A percentile compares a stretch with the other conserved stretches of the same genome.
Evolutionary conservation across 2,113 vertebrate species (phyloP).

Genomic region (Tapirus terrestris): DNA sequence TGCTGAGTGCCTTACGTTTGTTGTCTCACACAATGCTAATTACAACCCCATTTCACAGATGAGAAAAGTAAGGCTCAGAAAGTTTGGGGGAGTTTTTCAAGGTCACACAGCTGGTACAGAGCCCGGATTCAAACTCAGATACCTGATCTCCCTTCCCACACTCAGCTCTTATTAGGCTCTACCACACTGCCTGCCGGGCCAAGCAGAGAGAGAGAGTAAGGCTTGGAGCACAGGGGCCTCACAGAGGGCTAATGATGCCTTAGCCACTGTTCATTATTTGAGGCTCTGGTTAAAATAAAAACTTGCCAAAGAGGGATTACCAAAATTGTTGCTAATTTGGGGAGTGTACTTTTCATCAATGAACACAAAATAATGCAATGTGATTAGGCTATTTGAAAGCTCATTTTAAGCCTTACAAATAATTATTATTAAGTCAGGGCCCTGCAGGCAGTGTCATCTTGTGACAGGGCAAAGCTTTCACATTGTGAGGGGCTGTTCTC

Average conservation of each 20-base stretch:
- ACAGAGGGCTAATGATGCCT: accelerated
- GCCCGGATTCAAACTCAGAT: not conserved
- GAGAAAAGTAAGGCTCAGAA: not conserved
- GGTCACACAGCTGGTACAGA: not conserved
- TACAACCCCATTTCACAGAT: not conserved
- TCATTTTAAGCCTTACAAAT: not conserved
- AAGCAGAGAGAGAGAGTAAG: not conserved
- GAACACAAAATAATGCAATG: not conserved
- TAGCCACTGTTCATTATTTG: not conserved
- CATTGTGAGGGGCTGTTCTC: not conserved
- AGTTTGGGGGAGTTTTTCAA: not conserved
- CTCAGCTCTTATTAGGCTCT: not conserved
- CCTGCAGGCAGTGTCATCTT: not conserved
- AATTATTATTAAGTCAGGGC: not conserved
- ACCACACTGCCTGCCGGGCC: not conserved
- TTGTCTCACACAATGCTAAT: not conserved
- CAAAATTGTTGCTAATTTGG: not conserved
- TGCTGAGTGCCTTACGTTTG: not conserved
- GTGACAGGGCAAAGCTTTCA: not conserved
- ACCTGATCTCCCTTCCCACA: not conserved
- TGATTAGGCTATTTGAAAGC: not conserved
- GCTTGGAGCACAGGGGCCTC: not conserved
- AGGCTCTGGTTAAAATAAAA: conserved; percentile 13
- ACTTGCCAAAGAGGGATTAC: not conserved
- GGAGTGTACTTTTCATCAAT: not conserved